These are phyloP conservation scores for Pristionchus arcanus DNA, from an alignment of 2,888 invertebrate species.

Conservation along the genomic window DNA sequence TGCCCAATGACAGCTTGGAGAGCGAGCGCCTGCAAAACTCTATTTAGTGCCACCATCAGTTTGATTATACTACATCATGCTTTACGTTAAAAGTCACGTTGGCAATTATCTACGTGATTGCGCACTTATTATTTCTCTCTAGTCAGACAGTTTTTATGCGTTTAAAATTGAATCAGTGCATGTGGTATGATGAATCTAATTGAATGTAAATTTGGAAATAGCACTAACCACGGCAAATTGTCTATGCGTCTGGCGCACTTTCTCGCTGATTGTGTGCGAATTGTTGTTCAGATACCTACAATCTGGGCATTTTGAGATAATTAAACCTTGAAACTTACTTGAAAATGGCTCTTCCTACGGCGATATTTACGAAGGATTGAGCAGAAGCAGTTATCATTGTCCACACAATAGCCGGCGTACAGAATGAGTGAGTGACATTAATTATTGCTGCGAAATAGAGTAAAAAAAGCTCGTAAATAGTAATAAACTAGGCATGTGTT, in stretches of 20 bases:
- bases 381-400: not conserved
- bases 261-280: not conserved
- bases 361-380: not conserved
- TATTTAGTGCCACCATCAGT: not conserved
- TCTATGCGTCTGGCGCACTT: not conserved
- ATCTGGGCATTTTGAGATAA: not conserved
- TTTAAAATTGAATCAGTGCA: too few species aligned
- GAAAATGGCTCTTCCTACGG: not conserved
- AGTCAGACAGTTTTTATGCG: too few species aligned
- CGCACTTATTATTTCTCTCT: too few species aligned
- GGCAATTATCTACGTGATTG: not conserved
- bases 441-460: not conserved
- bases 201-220: too few species aligned
- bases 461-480: not conserved
- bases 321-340: not conserved
- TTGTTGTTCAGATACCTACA: not conserved
- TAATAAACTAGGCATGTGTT: too few species aligned
- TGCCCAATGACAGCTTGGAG: constrained; percentile 4
- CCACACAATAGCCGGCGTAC: not conserved
- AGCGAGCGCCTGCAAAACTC: not conserved
- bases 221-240: not conserved
- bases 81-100: not conserved
- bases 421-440: not conserved
- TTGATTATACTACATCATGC: too few species aligned
- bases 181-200: too few species aligned